phyloP scores from a whole-genome alignment of 2,113 vertebrate species.

The Aramus guarauna region DNA sequence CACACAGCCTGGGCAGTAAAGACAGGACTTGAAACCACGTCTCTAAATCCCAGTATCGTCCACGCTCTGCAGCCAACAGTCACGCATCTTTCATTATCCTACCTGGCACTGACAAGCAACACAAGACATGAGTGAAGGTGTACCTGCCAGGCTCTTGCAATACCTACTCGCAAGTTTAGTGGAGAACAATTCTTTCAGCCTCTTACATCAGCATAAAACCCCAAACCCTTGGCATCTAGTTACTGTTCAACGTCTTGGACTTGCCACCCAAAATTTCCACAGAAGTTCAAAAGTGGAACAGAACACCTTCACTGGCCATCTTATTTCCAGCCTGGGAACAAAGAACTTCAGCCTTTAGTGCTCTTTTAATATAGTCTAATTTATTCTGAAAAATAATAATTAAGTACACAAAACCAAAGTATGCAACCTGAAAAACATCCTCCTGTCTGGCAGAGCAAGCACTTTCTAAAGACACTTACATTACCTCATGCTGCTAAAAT shows the following conservation, averaged over 20 bases:
- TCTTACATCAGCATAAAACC: neutral
- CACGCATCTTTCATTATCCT: neutral
- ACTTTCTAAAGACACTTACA: neutral
- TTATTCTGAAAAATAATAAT: conserved; percentile 13
- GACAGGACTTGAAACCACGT: neutral
- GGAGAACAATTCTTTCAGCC: neutral
- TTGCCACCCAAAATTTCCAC: neutral
- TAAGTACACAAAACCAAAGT: neutral
- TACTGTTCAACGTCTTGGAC: neutral
- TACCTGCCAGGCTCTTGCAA: neutral
- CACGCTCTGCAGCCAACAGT: neutral
- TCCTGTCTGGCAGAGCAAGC: neutral
- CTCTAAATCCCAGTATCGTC: neutral
- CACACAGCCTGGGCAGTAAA: neutral
- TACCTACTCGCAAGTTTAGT: neutral
- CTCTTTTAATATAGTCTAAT: neutral
- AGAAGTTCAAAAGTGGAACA: neutral
- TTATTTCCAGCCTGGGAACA: conserved; percentile 4
- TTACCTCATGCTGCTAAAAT: neutral
- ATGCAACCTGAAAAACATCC: conserved; percentile 16
- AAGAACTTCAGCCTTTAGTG: neutral
- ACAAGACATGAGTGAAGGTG: neutral
- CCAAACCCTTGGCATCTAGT: neutral
- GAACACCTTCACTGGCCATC: neutral
- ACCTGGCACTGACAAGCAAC: neutral